phyloP scores from a whole-genome alignment of 2,113 vertebrate genomes.

The Crotophaga sulcirostris region DNA sequence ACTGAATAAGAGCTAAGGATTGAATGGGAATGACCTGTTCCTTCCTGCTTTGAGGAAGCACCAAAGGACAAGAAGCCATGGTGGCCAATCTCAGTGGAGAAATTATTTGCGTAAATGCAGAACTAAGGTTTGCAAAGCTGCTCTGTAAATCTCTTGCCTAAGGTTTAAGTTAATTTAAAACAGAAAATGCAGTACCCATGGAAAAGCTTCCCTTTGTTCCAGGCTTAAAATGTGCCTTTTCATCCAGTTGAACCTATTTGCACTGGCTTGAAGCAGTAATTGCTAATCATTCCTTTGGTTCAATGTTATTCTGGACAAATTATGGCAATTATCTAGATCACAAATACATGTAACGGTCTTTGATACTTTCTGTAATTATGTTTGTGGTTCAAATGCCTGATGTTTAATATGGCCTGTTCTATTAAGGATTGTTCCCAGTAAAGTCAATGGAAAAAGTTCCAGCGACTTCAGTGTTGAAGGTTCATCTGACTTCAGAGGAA shows the following conservation, averaged over 20 bases:
- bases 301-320: slow-evolving; percentile 25
- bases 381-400: neutral
- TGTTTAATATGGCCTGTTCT: neutral
- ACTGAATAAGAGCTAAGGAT: neutral
- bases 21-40: neutral
- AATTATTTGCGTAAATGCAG: neutral
- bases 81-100: neutral
- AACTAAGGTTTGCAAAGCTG: neutral
- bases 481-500: neutral
- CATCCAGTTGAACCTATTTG: neutral
- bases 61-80: neutral
- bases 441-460: neutral
- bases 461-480: neutral
- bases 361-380: neutral
- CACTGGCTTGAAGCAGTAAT: neutral
- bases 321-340: slow-evolving; percentile 36
- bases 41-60: neutral
- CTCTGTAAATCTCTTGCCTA: neutral
- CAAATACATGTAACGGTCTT: neutral
- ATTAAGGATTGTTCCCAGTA: neutral
- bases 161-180: neutral
- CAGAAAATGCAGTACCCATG: neutral
- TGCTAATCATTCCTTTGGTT: neutral
- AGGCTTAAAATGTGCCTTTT: neutral
- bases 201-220: neutral